These are phyloP conservation scores for Agriopis marginaria DNA, from an alignment of 2,888 invertebrate species.

Conservation along the genomic window DNA sequence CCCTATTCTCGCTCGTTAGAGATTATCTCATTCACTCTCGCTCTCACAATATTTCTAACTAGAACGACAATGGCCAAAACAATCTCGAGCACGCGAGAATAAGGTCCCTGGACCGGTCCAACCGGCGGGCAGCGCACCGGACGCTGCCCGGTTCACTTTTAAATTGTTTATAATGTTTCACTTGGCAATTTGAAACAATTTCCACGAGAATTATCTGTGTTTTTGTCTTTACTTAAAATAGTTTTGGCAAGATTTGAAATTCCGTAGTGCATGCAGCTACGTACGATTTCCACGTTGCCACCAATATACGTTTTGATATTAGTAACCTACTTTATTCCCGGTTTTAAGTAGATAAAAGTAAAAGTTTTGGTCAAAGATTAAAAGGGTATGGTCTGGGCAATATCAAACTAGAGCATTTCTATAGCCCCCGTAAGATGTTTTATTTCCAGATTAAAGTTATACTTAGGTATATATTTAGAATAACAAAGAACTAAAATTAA, in stretches of 20 bases:
- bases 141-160: conserved; percentile 70
- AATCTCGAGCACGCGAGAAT: conserved; percentile 3
- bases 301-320: background rate
- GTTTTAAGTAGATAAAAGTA: background rate
- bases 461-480: too few relatives aligned
- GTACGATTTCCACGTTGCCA: background rate
- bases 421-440: too few relatives aligned
- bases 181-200: conserved; percentile 70
- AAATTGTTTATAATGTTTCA: conserved; percentile 68
- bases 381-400: too few relatives aligned
- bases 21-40: background rate
- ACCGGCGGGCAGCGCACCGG: conserved; percentile 70
- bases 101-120: conserved; percentile 69
- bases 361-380: background rate
- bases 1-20: conserved; percentile 3
- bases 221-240: conserved; percentile 32
- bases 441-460: too few relatives aligned
- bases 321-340: background rate
- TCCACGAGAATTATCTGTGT: conserved; percentile 35
- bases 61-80: background rate
- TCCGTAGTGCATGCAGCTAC: conserved; percentile 8
- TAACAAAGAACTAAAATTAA: too few relatives aligned
- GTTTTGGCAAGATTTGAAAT: conserved; percentile 26
- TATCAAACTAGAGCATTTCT: too few relatives aligned
- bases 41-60: background rate